Base-by-base conservation (phyloP, 2,113 vertebrate species). In the Seriola rivoliana region DNA sequence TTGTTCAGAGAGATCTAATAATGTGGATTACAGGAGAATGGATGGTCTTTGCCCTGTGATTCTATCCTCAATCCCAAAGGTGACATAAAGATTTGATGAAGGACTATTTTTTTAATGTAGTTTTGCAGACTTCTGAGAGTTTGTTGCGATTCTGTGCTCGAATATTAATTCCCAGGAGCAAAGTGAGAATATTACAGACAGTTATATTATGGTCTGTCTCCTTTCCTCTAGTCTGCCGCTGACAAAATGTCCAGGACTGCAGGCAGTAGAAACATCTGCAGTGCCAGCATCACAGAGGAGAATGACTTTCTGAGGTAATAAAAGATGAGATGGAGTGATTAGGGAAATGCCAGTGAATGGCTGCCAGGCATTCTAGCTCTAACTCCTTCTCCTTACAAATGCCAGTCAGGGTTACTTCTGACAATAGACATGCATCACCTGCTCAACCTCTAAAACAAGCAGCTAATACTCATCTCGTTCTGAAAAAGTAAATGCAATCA, bases 251-350 rank as follows among this genome's bases (percentile, higher is more conserved):
- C 81, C 82, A 87, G 88, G 77, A 81, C 87, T 69, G 88, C 75
- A 87, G 89, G 81, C 85, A 38, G 80, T 64, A 59, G 73, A 85
- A 91, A 87, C 88, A 87, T 90, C 77, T 92, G 88, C 87, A 91
- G 81, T 73, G 86, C 60, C 81, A 79, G 87, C 81, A 82, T 72
- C 84, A 72, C 12, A 40, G 36, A 88, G 86, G 79, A 83, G 78
- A 82, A 74, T 21, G 82, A 91, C 82, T 87, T 89, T 87, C 82
- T 17, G 59, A 82, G 88, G 85, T 91, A 92, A 91, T 93, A 91
- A 93, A 93, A 94, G 87, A 94, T 91, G 87, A 87, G 89, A 89
- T 83, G 66, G 77, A 89, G 86, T 90, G 91, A 93, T 94, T 93
- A 93, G 86, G 84, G 86, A 93, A 95, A 94, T 90, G 89, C 85